Evolutionary conservation across 2,113 vertebrate species (phyloP).

Genomic region (Drymodes brunneopygia): DNA sequence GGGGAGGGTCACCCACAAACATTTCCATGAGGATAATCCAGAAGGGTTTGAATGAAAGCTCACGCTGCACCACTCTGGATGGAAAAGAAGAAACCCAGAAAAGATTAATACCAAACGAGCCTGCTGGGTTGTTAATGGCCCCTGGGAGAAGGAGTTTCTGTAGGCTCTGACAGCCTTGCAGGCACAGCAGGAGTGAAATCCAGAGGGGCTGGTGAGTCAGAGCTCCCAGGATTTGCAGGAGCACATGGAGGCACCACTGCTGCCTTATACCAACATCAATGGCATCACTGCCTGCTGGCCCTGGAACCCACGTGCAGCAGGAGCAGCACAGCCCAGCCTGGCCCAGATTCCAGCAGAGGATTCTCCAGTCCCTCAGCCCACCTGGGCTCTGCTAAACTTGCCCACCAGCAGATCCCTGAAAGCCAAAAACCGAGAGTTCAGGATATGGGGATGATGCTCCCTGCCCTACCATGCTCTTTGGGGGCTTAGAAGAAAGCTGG

Average conservation of each 20-base stretch:
- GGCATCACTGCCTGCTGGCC: neutral
- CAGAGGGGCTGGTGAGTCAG: neutral
- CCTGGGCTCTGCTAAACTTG: neutral
- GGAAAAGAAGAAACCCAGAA: neutral
- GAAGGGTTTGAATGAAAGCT: neutral
- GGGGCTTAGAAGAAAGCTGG: neutral
- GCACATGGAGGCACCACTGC: neutral
- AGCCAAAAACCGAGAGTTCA: neutral
- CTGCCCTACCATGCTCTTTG: accelerated
- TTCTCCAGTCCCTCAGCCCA: neutral
- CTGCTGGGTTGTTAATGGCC: neutral
- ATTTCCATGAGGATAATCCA: neutral
- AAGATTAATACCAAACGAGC: neutral
- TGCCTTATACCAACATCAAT: neutral
- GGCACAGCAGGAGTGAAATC: neutral
- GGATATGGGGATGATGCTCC: neutral
- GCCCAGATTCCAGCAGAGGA: neutral
- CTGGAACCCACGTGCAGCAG: neutral
- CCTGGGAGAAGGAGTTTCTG: neutral
- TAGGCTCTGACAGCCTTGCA: neutral
- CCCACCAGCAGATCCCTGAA: neutral
- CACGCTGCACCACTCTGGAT: neutral
- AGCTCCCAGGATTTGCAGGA: neutral
- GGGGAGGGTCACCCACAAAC: neutral
- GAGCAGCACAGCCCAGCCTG: neutral